A percentile compares a stretch with the other conserved stretches of the same genome.
These are phyloP conservation scores for Sinocyclocheilus maitianheensis DNA, from an alignment of 2,113 vertebrate genomes.

Conservation along the genomic window DNA sequence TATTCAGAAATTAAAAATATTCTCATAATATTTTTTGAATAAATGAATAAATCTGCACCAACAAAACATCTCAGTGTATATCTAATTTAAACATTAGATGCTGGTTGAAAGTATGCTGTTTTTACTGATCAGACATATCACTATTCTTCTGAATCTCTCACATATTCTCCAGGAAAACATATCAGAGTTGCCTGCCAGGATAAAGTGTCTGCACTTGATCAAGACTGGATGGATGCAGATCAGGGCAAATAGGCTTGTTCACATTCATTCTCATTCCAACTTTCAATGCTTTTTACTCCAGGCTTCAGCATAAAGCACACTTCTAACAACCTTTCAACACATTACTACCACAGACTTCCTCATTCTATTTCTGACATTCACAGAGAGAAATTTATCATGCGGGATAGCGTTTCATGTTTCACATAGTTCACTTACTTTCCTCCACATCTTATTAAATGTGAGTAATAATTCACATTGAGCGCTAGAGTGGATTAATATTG, in stretches of 20 bases:
- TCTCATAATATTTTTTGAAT: too few relatives aligned
- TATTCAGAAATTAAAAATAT: too few relatives aligned
- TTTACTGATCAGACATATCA: background rate
- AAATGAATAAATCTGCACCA: background rate
- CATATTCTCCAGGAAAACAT: background rate
- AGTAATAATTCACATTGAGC: constrained; percentile 3
- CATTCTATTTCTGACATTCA: constrained; percentile 30
- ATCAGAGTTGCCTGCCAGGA: background rate
- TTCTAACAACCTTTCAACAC: constrained; percentile 59
- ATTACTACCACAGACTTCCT: constrained; percentile 46
- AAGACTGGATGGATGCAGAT: constrained; percentile 4
- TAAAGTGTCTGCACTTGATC: background rate
- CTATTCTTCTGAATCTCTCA: background rate
- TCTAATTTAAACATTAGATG: background rate
- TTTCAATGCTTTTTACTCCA: constrained; percentile 7
- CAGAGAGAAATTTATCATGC: constrained; percentile 54
- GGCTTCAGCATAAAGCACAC: constrained; percentile 10
- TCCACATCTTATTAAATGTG: constrained; percentile 22
- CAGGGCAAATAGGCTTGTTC: background rate
- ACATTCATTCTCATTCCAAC: background rate
- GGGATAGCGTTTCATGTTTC: constrained; percentile 59
- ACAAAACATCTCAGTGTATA: background rate
- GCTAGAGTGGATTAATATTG: background rate
- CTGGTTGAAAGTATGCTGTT: background rate
- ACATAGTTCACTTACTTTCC: constrained; percentile 52